phyloP scores from a whole-genome alignment of 2,113 vertebrate genomes.

The Pipa parva region DNA sequence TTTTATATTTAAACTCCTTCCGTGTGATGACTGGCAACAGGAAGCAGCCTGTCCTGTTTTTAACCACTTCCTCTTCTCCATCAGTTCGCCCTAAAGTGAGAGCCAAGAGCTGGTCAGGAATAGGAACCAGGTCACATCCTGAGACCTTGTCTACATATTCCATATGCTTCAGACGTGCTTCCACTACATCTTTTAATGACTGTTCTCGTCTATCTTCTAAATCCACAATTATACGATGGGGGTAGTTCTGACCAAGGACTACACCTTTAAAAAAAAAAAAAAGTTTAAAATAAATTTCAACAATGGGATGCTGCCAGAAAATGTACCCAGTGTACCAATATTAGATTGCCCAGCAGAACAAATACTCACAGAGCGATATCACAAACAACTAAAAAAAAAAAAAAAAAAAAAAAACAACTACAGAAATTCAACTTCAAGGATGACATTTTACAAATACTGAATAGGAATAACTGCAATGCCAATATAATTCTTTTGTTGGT shows the following conservation, averaged over 20 bases:
- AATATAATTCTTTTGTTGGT: too few relatives aligned
- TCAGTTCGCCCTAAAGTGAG: slow-evolving; percentile 48
- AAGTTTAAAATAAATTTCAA: too few relatives aligned
- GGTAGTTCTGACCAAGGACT: slow-evolving; percentile 54
- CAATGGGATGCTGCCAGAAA: too few relatives aligned
- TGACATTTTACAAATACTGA: too few relatives aligned
- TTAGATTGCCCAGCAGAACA: too few relatives aligned
- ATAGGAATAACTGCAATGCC: too few relatives aligned
- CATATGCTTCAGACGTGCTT: slow-evolving; percentile 49
- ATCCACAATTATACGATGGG: slow-evolving; percentile 53
- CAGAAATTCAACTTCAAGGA: too few relatives aligned
- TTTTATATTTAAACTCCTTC: slow-evolving; percentile 65
- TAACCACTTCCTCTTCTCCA: slow-evolving; percentile 25
- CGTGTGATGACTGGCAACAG: slow-evolving; percentile 62
- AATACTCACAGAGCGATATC: too few relatives aligned
- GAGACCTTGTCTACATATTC: slow-evolving; percentile 57
- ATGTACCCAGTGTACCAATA: too few relatives aligned
- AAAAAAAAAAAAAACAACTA: too few relatives aligned
- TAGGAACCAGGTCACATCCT: slow-evolving; percentile 60
- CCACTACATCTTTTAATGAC: slow-evolving; percentile 59
- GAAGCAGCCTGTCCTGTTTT: slow-evolving; percentile 48
- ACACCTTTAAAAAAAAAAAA: slow-evolving; percentile 45
- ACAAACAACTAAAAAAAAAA: too few relatives aligned
- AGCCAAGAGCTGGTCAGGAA: slow-evolving; percentile 55
- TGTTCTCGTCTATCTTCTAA: slow-evolving; percentile 56